Percentiles rank a stretch among this genome's conserved stretches.
These are phyloP conservation scores for Pagetopsis macropterus DNA, from an alignment of 2,797 vertebrate genomes.

Conservation along the genomic window DNA sequence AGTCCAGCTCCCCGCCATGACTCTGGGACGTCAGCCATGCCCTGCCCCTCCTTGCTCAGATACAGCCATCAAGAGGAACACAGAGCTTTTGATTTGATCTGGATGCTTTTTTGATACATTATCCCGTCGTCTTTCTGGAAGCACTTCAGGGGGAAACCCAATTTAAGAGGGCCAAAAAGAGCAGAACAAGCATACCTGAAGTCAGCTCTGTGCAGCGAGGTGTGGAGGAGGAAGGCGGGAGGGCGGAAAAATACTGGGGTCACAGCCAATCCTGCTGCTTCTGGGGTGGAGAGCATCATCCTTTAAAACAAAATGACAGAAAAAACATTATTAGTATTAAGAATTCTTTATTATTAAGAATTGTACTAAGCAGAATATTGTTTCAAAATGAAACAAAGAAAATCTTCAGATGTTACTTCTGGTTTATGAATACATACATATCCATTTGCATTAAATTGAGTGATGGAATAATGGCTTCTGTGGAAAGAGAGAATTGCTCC, in stretches of 20 bases:
- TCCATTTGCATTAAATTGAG: slow-evolving; percentile 40
- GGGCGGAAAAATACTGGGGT: slow-evolving; percentile 30
- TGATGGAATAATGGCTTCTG: slow-evolving; percentile 59
- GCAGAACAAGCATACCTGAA: slow-evolving; percentile 51
- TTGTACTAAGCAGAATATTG: background rate
- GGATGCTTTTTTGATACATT: slow-evolving; percentile 43
- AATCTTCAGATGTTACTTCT: slow-evolving; percentile 15
- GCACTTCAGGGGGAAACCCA: slow-evolving; percentile 51
- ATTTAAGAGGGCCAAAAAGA: slow-evolving; percentile 46
- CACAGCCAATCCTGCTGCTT: slow-evolving; percentile 22
- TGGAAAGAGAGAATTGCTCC: slow-evolving; percentile 53
- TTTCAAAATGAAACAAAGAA: background rate
- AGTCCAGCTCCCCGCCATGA: slow-evolving; percentile 63
- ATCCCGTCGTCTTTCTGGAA: slow-evolving; percentile 43
- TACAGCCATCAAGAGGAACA: slow-evolving; percentile 40
- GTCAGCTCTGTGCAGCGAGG: slow-evolving; percentile 47
- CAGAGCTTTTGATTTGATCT: slow-evolving; percentile 48
- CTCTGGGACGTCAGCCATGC: slow-evolving; percentile 73
- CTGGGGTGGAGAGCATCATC: slow-evolving; percentile 27
- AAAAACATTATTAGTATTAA: background rate
- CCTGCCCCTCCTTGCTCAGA: slow-evolving; percentile 51
- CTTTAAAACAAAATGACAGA: slow-evolving; percentile 32
- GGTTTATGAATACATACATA: slow-evolving; percentile 4
- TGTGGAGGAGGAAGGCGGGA: slow-evolving; percentile 35
- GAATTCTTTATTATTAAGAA: background rate